Evolutionary conservation across 2,888 invertebrate species (phyloP).

Genomic region (Caenorhabditis sp.): DNA sequence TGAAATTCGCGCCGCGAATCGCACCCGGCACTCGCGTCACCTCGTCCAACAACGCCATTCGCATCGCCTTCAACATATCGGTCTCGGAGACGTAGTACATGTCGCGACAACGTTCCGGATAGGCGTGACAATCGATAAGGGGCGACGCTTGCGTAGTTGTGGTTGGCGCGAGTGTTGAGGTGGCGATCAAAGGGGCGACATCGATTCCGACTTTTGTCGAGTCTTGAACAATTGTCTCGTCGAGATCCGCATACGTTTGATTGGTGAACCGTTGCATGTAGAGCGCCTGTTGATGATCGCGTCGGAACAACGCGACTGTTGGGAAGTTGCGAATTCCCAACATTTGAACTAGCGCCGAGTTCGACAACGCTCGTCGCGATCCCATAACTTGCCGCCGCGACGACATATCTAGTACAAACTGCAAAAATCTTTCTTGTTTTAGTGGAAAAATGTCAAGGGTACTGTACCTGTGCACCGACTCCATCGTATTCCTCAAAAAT

Average conservation of each 20-base stretch:
- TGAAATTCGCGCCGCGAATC: conserved; percentile 65
- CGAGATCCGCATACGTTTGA: conserved; percentile 48
- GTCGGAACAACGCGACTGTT: conserved; percentile 66
- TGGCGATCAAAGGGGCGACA: conserved; percentile 35
- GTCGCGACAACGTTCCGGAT: conserved; percentile 64
- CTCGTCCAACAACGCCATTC: conserved; percentile 66
- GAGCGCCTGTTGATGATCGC: conserved; percentile 68
- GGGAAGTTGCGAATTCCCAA: conserved; percentile 60
- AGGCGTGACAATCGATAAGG: conserved; percentile 59
- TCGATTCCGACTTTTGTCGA: conserved; percentile 24
- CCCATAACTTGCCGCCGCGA: conserved; percentile 58
- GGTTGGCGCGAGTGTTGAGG: conserved; percentile 44
- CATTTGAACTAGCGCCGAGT: conserved; percentile 64
- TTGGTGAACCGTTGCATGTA: conserved; percentile 63
- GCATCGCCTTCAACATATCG: conserved; percentile 69
- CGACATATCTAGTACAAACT: conserved; percentile 65
- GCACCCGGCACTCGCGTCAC: conserved; percentile 52
- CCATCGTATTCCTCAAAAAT: conserved; percentile 67
- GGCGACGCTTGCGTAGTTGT: conserved; percentile 55
- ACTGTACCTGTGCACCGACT: conserved; percentile 55
- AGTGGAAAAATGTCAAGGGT: no score
- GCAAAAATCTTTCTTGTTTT: no score
- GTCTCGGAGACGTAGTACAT: conserved; percentile 70
- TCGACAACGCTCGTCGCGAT: conserved; percentile 59
- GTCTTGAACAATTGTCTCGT: conserved; percentile 41